phyloP scores from a whole-genome alignment of 2,797 vertebrate species.

The Vespertilio murinus region DNA sequence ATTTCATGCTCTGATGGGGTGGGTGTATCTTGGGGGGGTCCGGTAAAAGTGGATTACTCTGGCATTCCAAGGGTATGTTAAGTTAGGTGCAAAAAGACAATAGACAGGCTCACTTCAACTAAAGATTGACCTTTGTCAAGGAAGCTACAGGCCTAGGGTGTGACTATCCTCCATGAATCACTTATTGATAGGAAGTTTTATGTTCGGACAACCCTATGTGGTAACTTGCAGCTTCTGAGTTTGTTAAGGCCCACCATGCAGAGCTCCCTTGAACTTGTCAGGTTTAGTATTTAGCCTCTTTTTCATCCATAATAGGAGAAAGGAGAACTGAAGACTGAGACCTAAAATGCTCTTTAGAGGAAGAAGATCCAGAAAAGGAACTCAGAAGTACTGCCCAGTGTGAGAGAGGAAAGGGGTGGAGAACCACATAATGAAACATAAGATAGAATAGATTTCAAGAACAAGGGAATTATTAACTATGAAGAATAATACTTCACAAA shows the following conservation, averaged over 20 bases:
- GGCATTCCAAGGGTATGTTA: too few species aligned
- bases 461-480: not conserved
- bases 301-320: not conserved
- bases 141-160: not conserved
- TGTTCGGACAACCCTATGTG: not conserved
- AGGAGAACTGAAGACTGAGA: not conserved
- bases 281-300: not conserved
- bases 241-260: not conserved
- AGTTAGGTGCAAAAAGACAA: not conserved
- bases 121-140: not conserved
- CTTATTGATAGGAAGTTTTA: not conserved
- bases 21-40: not conserved
- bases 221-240: not conserved
- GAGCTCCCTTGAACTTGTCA: not conserved
- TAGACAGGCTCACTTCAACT: not conserved
- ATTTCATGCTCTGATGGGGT: not conserved
- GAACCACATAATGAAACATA: fast-evolving
- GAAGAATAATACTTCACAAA: not conserved
- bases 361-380: not conserved
- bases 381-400: not conserved
- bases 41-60: not conserved
- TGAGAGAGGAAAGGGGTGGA: not conserved
- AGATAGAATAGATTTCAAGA: not conserved
- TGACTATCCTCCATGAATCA: not conserved
- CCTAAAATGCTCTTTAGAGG: not conserved